A percentile compares a stretch with the other conserved stretches of the same genome.
These are phyloP conservation scores for Anarsia innoxiella DNA, from an alignment of 2,888 invertebrate species.

Conservation along the genomic window DNA sequence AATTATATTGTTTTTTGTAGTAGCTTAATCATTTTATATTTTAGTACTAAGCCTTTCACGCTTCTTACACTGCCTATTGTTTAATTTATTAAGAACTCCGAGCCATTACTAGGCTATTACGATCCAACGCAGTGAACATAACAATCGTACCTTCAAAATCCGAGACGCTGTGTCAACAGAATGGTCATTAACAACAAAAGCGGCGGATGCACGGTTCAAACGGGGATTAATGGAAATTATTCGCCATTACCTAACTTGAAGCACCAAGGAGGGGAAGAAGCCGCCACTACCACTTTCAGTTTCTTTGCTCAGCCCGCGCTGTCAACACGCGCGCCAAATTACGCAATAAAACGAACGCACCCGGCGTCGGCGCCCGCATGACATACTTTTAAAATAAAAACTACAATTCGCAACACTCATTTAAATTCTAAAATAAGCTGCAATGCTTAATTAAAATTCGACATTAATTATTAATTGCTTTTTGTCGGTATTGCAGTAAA, in stretches of 20 bases:
- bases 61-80: too few species aligned
- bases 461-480: too few species aligned
- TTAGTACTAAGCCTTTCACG: too few species aligned
- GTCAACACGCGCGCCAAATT: slow-evolving; percentile 48
- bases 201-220: slow-evolving; percentile 37
- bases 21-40: neutral
- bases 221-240: slow-evolving; percentile 48
- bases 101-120: too few species aligned
- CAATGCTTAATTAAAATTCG: neutral
- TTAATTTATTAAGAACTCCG: too few species aligned
- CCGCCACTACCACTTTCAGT: slow-evolving; percentile 57
- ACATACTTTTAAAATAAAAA: slow-evolving; percentile 45
- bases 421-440: slow-evolving; percentile 3
- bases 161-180: slow-evolving; percentile 27
- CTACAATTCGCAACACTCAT: neutral
- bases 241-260: slow-evolving; percentile 41
- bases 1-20: too few species aligned
- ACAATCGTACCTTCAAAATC: slow-evolving; percentile 22
- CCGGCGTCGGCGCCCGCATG: slow-evolving; percentile 46
- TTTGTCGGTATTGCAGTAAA: too few species aligned
- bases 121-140: too few species aligned
- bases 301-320: slow-evolving; percentile 44
- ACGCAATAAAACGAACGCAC: slow-evolving; percentile 37
- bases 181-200: slow-evolving; percentile 27
- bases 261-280: slow-evolving; percentile 36